Evolutionary conservation across 2,888 invertebrate species (phyloP), one percentile per base, ranked within the genome.

Genomic region (Thereva unica): DNA sequence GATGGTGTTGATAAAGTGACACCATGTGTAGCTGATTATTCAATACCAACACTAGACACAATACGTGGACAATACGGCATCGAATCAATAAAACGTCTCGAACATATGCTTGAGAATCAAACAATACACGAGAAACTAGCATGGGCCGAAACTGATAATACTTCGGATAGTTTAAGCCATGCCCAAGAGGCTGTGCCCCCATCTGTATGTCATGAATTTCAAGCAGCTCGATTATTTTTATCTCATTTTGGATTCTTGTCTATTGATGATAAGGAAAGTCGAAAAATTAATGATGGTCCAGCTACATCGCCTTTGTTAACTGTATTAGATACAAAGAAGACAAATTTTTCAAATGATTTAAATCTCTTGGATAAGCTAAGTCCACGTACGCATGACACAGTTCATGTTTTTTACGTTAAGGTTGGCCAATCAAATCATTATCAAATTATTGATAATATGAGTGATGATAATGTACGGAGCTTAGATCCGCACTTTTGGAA

Each of bases 211-310:
- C 91, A 93, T 66, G 95, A 96, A 78, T 97, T 97, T 77, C 96
- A 97, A 82, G 96, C 97, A 0, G 94, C 97, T 1, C 85, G 98
- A 57, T 83, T 98, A 37, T 95, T 99, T 78, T 83, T 99, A 12
- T 95, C 97, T 3, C 96, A 98, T 80, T 95, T 98, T 80, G 98
- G 98, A 0, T 91, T 97, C 75, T 82, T 98, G 12, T 87, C 89
- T 45, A 84, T 88, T 47, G 83, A 83, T 68, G 79, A 77, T 4
- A 71, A 71, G 55, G 80, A 84, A 44, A 84, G 77, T 67, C 79
- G 80, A 2, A 74, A 76, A 64, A 77, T 76, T 67, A 71, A 75
- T 10, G 70, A 78, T 41, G 73, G 75, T 3, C 68, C 77, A 4
- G 74, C 78, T 2, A 74, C 78, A 0, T 72, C 77, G 6, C 78